Percentiles rank a stretch among this genome's conserved stretches.
These are phyloP conservation scores for Matsumyia berberina DNA, from an alignment of 2,888 invertebrate genomes.

Conservation along the genomic window DNA sequence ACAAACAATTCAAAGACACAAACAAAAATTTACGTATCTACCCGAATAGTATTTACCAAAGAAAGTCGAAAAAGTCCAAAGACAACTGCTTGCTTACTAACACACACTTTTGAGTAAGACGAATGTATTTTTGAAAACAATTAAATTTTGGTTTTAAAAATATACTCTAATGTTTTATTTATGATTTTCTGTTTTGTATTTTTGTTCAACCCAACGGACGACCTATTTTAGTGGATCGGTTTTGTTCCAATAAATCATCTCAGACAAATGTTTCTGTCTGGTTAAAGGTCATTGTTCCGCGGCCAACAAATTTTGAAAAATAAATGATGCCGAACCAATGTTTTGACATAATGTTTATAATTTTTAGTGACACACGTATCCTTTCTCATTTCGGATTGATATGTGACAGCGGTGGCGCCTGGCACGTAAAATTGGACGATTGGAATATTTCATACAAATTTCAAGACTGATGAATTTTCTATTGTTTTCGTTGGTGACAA, in stretches of 20 bases:
- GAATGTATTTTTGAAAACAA: slow-evolving; percentile 62
- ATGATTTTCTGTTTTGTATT: neutral
- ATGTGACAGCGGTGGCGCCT: slow-evolving; percentile 28
- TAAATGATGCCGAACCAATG: slow-evolving; percentile 26
- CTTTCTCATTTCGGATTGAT: slow-evolving; percentile 22
- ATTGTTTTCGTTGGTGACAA: slow-evolving; percentile 23
- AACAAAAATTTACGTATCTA: slow-evolving; percentile 19
- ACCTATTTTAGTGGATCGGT: slow-evolving; percentile 22
- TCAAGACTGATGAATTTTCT: neutral
- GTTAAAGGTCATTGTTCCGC: slow-evolving; percentile 34
- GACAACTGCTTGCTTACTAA: slow-evolving; percentile 70
- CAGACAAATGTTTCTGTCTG: slow-evolving; percentile 24
- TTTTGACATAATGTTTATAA: slow-evolving; percentile 46
- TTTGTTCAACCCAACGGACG: neutral
- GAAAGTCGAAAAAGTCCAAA: slow-evolving; percentile 40
- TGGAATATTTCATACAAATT: neutral
- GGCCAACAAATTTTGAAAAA: slow-evolving; percentile 17
- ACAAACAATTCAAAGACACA: slow-evolving; percentile 21
- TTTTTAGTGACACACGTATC: slow-evolving; percentile 13
- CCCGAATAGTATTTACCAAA: slow-evolving; percentile 50
- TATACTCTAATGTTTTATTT: slow-evolving; percentile 28
- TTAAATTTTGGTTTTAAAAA: slow-evolving; percentile 63
- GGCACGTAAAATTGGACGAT: neutral
- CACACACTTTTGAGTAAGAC: slow-evolving; percentile 59
- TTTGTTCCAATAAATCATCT: slow-evolving; percentile 26